phyloP scores from a whole-genome alignment of 1,140 invertebrate species.

The Onthophagus taurus region DNA sequence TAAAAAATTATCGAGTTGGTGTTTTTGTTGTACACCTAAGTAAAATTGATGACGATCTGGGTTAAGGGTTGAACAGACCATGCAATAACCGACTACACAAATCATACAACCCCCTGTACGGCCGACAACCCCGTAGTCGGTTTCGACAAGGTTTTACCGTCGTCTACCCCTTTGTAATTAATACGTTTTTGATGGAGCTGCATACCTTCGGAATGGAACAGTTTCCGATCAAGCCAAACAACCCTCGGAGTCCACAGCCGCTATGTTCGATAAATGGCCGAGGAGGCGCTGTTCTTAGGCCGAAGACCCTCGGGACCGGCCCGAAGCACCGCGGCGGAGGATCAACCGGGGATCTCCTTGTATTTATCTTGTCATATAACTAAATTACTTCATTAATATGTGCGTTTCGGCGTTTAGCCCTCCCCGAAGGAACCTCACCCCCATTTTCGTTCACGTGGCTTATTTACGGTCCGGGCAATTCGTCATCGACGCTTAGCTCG shows the following conservation, averaged over 20 bases:
- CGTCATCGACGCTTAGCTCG: no score
- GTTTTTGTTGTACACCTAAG: no score
- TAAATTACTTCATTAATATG: conserved; percentile 35
- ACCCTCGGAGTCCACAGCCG: background rate
- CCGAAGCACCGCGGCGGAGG: conserved; percentile 25
- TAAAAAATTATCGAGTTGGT: no score
- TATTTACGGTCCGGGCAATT: no score
- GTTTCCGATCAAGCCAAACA: background rate
- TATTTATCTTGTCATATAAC: conserved; percentile 36
- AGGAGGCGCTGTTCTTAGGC: conserved; percentile 28
- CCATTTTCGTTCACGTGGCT: no score
- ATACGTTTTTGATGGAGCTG: conserved; percentile 32
- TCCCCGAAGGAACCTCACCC: no score
- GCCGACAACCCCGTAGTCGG: conserved; percentile 30
- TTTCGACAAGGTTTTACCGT: conserved; percentile 30
- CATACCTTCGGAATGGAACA: conserved; percentile 8
- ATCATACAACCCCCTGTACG: conserved; percentile 27
- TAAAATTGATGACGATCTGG: no score
- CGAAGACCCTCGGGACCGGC: conserved; percentile 25
- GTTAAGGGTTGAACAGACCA: no score
- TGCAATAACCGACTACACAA: conserved; percentile 29
- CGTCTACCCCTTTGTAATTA: conserved; percentile 33
- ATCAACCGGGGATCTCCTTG: conserved; percentile 32
- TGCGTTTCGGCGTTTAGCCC: conserved; percentile 12
- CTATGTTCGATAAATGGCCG: conserved; percentile 25